These are phyloP conservation scores for Anneissia japonica DNA, from an alignment of 35 echinoderm and acorn worm genomes.

Conservation along the genomic window DNA sequence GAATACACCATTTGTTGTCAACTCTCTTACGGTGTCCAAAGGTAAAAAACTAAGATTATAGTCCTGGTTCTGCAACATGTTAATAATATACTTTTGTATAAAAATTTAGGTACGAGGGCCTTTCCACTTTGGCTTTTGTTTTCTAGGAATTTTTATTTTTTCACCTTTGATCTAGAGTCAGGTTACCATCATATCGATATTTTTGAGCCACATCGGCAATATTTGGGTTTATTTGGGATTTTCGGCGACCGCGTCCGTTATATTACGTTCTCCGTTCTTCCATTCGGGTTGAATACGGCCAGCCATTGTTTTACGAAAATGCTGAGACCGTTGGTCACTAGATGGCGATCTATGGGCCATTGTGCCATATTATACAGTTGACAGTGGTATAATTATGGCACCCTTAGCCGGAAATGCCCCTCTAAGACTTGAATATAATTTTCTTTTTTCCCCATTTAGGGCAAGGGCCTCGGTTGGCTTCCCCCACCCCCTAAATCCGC, in stretches of 20 bases:
- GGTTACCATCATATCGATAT: conserved; percentile 17
- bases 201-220: conserved; percentile 10
- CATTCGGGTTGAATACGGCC: conserved; percentile 26
- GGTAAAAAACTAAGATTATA: conserved; percentile 29
- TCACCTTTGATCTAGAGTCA: not conserved
- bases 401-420: no score
- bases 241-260: conserved; percentile 12
- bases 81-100: conserved; percentile 3
- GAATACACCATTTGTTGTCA: conserved; percentile 1
- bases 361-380: conserved; percentile 2
- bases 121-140: not conserved
- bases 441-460: no score
- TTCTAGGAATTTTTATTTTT: not conserved
- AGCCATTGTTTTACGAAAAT: conserved; percentile 42
- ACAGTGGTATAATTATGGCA: not conserved
- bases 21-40: conserved; percentile 5
- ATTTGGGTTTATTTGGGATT: conserved; percentile 21
- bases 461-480: no score
- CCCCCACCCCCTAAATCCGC: no score
- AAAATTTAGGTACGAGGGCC: conserved; percentile 1
- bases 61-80: conserved; percentile 21
- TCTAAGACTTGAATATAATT: no score
- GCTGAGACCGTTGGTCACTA: conserved; percentile 22
- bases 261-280: conserved; percentile 27
- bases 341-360: conserved; percentile 33